Evolutionary conservation across 2,113 vertebrate genomes (phyloP), one percentile per base, ranked within the genome.

Genomic region (Caranx melampygus): DNA sequence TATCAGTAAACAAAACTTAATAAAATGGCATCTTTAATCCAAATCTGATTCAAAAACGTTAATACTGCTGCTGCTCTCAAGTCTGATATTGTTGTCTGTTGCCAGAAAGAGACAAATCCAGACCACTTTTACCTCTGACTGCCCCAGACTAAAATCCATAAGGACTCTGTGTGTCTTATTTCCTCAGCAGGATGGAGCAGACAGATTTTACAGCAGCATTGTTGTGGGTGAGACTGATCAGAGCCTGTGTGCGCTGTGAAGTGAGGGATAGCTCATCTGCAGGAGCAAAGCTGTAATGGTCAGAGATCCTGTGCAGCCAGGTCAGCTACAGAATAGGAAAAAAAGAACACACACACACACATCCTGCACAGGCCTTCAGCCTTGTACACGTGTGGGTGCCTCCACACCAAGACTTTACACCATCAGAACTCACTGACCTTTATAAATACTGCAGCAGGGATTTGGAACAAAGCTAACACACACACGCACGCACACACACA

Each of bases 351-450:
- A 51, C 45, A 10, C 34, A 26, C 26, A 26, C 26, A 26, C 26
- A 26, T 20, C 26, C 12, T 26, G 20, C 34, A 18, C 44, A 57
- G 45, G 57, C 40, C 59, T 47, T 66, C 40, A 31, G 33, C 60
- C 61, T 64, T 52, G 37, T 52, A 78, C 67, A 65, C 49, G 78
- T 81, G 78, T 57, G 68, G 54, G 49, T 9, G 10, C 71, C 35
- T 74, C 59, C 60, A 64, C 78, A 54, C 52, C 10, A 10, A 58
- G 74, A 58, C 61, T 81, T 59, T 62, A 79, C 75, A 67, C 66
- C 82, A 83, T 83, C 72, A 79, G 65, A 81, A 88, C 78, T 82
- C 83, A 42, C 47, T 91, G 89, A 91, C 86, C 88, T 91, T 91
- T 87, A 90, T 79, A 75, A 89, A 86, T 88, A 74, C 78, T 92